A percentile compares a stretch with the other conserved stretches of the same genome.
Conservation (phyloP, 2,113 vertebrate species). For the Peromyscus polionotus region DNA sequence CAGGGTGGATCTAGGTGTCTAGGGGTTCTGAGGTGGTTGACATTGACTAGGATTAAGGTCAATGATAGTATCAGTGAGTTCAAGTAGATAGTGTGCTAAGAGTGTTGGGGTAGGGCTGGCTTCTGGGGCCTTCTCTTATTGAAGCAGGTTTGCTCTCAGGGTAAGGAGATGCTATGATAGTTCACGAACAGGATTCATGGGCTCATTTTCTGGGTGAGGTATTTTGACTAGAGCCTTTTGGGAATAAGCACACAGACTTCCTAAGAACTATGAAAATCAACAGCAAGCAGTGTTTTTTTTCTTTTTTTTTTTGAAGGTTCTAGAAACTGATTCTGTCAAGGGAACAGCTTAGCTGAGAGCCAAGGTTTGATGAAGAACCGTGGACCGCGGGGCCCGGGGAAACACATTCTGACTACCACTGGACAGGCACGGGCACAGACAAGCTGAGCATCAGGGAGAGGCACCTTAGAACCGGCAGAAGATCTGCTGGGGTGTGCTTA, state of each 20-base stretch:
- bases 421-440: neutral
- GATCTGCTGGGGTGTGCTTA: neutral
- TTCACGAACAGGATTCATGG: neutral
- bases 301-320: neutral
- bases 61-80: neutral
- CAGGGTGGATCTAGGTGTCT: neutral
- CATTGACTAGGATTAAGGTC: neutral
- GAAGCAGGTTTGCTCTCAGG: neutral
- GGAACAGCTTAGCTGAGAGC: neutral
- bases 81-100: neutral
- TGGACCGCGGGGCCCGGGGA: neutral
- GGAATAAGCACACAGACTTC: neutral
- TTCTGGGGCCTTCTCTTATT: neutral
- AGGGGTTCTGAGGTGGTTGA: neutral
- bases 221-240: neutral
- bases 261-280: neutral
- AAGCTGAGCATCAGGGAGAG: neutral
- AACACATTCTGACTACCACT: rapidly evolving
- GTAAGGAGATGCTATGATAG: rapidly evolving
- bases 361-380: neutral
- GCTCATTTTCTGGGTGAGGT: neutral
- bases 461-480: neutral
- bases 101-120: neutral
- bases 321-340: slow-evolving; percentile 2
- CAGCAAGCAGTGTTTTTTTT: neutral